These are phyloP conservation scores for Dryobates pubescens DNA, from an alignment of 2,797 vertebrate species.

Conservation along the genomic window DNA sequence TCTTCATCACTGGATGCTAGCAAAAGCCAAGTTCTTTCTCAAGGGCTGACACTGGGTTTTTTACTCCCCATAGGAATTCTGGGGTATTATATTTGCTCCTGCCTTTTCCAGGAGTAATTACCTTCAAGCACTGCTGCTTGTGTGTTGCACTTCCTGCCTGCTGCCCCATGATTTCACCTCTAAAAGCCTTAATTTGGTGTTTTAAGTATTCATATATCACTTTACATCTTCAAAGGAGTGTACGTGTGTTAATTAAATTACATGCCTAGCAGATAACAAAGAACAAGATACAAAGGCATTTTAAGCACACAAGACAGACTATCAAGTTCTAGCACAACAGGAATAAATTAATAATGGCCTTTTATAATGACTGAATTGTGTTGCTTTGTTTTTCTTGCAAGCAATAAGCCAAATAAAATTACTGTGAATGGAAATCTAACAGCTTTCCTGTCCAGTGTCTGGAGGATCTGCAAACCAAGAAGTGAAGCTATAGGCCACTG, in stretches of 20 bases:
- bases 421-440: neutral
- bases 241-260: slow-evolving; percentile 66
- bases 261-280: slow-evolving; percentile 64
- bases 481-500: neutral
- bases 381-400: slow-evolving; percentile 22
- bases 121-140: neutral
- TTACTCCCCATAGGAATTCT: neutral
- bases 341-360: slow-evolving; percentile 72
- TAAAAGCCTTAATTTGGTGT: slow-evolving; percentile 35
- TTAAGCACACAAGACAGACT: slow-evolving; percentile 61
- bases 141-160: neutral
- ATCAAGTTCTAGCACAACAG: slow-evolving; percentile 55
- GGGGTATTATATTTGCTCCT: neutral
- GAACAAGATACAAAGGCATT: slow-evolving; percentile 59
- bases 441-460: neutral
- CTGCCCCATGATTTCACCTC: slow-evolving; percentile 18
- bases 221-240: slow-evolving; percentile 65
- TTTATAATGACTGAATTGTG: slow-evolving; percentile 51
- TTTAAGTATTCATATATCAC: slow-evolving; percentile 11
- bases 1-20: neutral
- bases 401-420: neutral
- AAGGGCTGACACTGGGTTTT: neutral
- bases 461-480: neutral
- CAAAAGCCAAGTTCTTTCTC: neutral
- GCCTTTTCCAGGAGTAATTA: neutral